Evolutionary conservation across 2,797 vertebrate genomes (phyloP).

Genomic region (Hydrophis major): DNA sequence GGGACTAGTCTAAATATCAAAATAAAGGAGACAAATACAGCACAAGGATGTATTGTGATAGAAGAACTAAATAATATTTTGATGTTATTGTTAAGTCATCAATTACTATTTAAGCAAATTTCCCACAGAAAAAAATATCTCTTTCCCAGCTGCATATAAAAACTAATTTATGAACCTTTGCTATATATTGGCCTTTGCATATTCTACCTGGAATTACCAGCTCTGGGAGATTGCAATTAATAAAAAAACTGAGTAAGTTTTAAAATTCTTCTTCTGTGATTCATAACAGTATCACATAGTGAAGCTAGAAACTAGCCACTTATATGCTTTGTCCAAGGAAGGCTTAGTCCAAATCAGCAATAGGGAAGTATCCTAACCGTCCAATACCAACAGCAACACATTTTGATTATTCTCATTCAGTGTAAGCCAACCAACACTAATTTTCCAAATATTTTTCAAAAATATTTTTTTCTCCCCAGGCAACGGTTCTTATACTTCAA

Average conservation of each 20-base stretch:
- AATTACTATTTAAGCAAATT: not conserved
- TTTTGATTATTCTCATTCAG: not conserved
- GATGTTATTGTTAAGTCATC: not conserved
- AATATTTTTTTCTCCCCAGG: not conserved
- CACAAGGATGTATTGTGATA: not conserved
- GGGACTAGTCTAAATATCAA: not conserved
- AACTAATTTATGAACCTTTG: not conserved
- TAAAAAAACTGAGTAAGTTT: not conserved
- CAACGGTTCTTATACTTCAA: not conserved
- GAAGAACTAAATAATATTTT: not conserved
- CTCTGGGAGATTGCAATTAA: not conserved
- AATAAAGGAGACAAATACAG: not conserved
- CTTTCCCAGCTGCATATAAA: not conserved
- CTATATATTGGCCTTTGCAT: not conserved
- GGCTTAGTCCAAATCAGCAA: not conserved
- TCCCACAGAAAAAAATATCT: not conserved
- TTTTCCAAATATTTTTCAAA: not conserved
- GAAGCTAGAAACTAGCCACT: not conserved
- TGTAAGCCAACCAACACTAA: not conserved
- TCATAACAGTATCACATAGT: too few species aligned
- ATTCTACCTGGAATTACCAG: not conserved
- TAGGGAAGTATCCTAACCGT: not conserved
- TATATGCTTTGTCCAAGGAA: not conserved
- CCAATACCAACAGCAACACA: too few species aligned
- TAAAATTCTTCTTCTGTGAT: not conserved